Evolutionary conservation across 2,113 vertebrate genomes (phyloP).

Genomic region (Spheniscus mendiculus): DNA sequence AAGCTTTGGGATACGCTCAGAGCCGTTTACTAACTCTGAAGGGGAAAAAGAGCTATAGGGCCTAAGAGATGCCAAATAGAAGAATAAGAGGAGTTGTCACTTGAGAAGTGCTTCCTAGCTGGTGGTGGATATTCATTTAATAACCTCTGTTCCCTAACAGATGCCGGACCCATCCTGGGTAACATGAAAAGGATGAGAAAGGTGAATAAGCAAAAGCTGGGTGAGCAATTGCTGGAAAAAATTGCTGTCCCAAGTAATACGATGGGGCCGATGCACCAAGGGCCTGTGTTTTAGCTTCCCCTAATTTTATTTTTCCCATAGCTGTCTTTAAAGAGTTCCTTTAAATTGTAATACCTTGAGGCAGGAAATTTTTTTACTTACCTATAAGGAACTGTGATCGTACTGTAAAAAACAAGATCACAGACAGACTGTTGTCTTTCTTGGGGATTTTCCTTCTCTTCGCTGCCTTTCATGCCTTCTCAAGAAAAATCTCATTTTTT

Average conservation of each 20-base stretch:
- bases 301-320: not conserved
- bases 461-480: not conserved
- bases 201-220: not conserved
- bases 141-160: not conserved
- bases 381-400: not conserved
- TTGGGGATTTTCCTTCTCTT: not conserved
- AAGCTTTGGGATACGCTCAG: not conserved
- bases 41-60: not conserved
- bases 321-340: not conserved
- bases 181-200: not conserved
- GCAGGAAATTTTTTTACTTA: not conserved
- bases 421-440: not conserved
- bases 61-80: not conserved
- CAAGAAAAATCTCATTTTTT: not conserved
- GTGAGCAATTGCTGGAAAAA: not conserved
- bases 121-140: not conserved
- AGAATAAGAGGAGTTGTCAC: not conserved
- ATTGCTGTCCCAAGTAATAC: not conserved
- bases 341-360: not conserved
- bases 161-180: not conserved
- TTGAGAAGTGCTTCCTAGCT: not conserved
- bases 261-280: not conserved
- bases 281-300: not conserved
- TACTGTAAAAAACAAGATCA: not conserved
- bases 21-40: not conserved